Evolutionary conservation across 2,797 vertebrate genomes (phyloP), one percentile per base, ranked within the genome.

Genomic region (Benthosema pterotum): DNA sequence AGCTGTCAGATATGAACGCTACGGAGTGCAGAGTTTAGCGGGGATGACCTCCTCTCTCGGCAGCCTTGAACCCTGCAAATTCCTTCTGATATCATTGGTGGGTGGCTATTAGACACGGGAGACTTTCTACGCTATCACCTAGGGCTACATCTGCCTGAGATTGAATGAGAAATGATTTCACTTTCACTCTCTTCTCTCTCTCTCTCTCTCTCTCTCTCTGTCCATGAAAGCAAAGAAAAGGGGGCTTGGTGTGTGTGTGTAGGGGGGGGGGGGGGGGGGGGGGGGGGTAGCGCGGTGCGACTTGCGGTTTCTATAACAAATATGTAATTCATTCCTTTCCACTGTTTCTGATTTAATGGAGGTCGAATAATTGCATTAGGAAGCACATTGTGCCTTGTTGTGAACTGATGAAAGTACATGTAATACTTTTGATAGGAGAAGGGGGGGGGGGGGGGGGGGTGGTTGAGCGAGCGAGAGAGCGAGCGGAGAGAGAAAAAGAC

Each of bases 101-200:
- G 90, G 88, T 91, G 90, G 87, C 89, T 88, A 91, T 92, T 91
- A 92, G 89, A 90, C 85, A 92, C 88, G 88, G 88, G 87, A 92
- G 88, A 86, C 88, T 86, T 89, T 90, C 83, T 86, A 84, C 79
- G 79, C 85, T 25, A 90, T 87, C 85, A 90, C 91, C 92, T 89
- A 88, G 85, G 90, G 92, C 91, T 89, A 92, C 84, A 87, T 90
- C 85, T 89, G 84, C 79, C 88, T 87, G 86, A 87, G 88, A 90
- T 89, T 91, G 87, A 88, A 87, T 83, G 83, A 91, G 85, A 86
- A 88, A 91, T 86, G 67, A 90, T 88, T 90, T 83, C 79, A 82
- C 83, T 86, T 87, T 87, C 84, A 79, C 78, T 60, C 49, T 60
- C 52, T 47, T 52, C 77, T 76, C 78, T 17, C 42, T 58, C 42